Percentiles rank a stretch among this genome's conserved stretches.
These are phyloP conservation scores for Podarcis siculus DNA, from an alignment of 2,797 vertebrate genomes.

Conservation along the genomic window DNA sequence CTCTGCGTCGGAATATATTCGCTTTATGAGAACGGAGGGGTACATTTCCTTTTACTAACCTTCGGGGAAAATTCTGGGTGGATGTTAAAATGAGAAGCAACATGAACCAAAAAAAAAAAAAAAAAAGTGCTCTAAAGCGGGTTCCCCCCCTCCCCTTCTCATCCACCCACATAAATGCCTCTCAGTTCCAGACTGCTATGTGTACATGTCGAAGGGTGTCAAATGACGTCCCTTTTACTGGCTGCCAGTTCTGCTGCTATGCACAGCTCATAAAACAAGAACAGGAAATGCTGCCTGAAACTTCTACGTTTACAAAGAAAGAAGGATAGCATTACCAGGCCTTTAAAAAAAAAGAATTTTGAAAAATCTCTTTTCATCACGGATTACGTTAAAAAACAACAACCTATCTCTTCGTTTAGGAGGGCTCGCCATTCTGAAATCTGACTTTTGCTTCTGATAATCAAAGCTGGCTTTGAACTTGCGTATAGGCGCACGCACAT, in stretches of 20 bases:
- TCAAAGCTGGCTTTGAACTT: constrained; percentile 70
- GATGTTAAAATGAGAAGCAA: constrained; percentile 50
- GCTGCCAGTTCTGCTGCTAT: constrained; percentile 55
- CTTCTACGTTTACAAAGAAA: constrained; percentile 41
- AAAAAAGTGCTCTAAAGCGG: constrained; percentile 42
- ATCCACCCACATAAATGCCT: constrained; percentile 43
- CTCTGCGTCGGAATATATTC: constrained; percentile 23
- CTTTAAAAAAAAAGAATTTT: background rate
- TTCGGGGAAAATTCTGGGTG: constrained; percentile 6
- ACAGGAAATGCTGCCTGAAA: constrained; percentile 61
- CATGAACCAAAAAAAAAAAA: constrained; percentile 16
- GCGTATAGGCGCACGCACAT: constrained; percentile 6
- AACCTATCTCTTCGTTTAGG: constrained; percentile 48
- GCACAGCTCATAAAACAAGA: constrained; percentile 58
- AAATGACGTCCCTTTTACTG: constrained; percentile 64
- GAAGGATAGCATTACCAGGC: constrained; percentile 5
- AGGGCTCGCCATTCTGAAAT: constrained; percentile 53
- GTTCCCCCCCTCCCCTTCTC: constrained; percentile 25
- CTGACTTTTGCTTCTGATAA: constrained; percentile 62
- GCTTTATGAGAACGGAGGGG: background rate
- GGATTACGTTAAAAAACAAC: constrained; percentile 61
- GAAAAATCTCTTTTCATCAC: constrained; percentile 63
- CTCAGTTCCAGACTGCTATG: constrained; percentile 57
- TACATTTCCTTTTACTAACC: constrained; percentile 26
- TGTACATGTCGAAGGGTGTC: constrained; percentile 55